Base-by-base conservation (phyloP, 2,797 vertebrate genomes). In the Sebastes trivittatus region DNA sequence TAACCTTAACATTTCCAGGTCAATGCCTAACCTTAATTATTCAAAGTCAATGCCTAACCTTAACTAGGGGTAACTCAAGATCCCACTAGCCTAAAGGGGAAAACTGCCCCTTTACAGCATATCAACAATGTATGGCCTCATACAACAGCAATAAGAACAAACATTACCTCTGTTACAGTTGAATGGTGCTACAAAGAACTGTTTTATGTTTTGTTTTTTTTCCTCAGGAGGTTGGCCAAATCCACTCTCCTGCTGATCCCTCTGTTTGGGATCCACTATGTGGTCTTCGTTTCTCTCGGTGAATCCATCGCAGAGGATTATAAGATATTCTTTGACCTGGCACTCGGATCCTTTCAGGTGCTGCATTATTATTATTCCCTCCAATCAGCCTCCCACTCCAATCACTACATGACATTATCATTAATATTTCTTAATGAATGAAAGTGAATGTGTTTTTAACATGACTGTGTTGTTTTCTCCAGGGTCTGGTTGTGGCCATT, bases 291-390 rank as follows among this genome's bases (percentile, higher is more conserved):
- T 32, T 96, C 95, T 25, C 89, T 96, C 5, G 93, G 89, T 36
- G 94, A 96, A 88, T 96, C 96, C 80, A 92, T 95, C 61, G 91
- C 95, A 29, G 91, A 94, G 52, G 89, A 93, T 2, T 97, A 96
- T 62, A 96, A 96, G 90, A 97, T 98, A 56, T 96, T 97, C 79
- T 98, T 98, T 68, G 97, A 99, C 78, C 82, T 99, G 74, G 97
- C 96, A 30, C 81, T 97, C 6, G 97, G 98, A 68, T 99, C 98
- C 16, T 99, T 98, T 90, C 97, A 99, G 97, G 98, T 98, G 38
- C 20, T 2, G 1, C 49, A 20, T 25, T 8, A n/a, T 29, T 4
- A 23, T 29, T 4, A 23, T 5, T 22, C n/a, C 38, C 60, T 61
- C 9, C 32, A 11, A 42, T 42, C 5, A 14, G 38, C 13, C 11